Evolutionary conservation across 1,140 invertebrate genomes (phyloP), one percentile per base, ranked within the genome.

Genomic region (Vanessa tameamea): DNA sequence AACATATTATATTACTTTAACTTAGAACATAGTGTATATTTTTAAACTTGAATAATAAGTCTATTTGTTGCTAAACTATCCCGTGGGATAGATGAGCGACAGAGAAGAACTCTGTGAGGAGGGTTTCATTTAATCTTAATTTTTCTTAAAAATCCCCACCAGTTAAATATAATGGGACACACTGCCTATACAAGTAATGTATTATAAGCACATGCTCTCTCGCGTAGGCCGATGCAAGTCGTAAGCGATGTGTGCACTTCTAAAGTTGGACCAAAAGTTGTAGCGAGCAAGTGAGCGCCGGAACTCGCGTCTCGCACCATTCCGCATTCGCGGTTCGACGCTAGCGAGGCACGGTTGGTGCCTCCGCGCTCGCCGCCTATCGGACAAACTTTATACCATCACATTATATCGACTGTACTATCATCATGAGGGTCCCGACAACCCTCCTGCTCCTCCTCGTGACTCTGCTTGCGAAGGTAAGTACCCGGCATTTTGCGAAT

Each of bases 271-370:
- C 81, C 78, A 83, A 80, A 84, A 85, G 77, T 85, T 85, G 74
- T 69, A 73, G 75, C 64, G 78, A 75, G 77, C 65, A 74, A 71
- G 75, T 71, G 74, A 75, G 76, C 66, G 63, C 67, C 61, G 64
- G 77, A 70, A 75, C 65, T 67, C 70, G 67, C 73, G 80, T 79
- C 37, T 43, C 37, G 37, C 37, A 43, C 37, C 37, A 43, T 43
- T 43, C 37, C 37, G 37, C 89, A 91, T 86, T 91, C 89, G 88
- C 89, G 87, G 84, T 85, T 80, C 81, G 87, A 82, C 86, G 81
- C 81, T 80, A 72, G 84, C 78, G 85, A 80, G 83, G 89, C 85
- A 83, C 86, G 82, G 84, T 82, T 84, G 84, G 81, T 84, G 85
- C 81, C 82, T 86, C 69, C 83, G 87, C 85, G 81, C 83, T 80